Conservation (phyloP, 1,140 invertebrate genomes). For the Choristoneura fumiferana region DNA sequence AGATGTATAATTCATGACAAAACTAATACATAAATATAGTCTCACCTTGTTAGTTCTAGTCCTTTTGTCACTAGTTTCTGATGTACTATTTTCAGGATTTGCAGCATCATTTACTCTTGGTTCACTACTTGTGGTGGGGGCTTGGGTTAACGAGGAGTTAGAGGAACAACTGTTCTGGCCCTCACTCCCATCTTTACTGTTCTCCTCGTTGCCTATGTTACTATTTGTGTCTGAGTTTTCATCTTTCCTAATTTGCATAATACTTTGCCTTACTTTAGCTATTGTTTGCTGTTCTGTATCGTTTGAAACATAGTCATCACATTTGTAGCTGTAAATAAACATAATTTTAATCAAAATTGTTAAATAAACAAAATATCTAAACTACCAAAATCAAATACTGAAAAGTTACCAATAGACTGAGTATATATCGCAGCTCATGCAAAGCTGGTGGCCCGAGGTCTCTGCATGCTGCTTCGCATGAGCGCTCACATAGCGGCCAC, state of each 20-base stretch:
- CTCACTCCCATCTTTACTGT: constrained; percentile 42
- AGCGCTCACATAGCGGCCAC: constrained; percentile 88
- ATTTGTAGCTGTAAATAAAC: constrained; percentile 83
- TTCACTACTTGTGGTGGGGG: constrained; percentile 36
- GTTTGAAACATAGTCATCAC: constrained; percentile 90
- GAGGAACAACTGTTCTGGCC: constrained; percentile 32
- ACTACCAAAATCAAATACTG: not conserved
- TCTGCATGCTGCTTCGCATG: constrained; percentile 88
- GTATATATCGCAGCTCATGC: constrained; percentile 87
- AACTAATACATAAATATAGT: too few species aligned
- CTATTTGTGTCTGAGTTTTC: constrained; percentile 38
- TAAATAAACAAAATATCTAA: constrained; percentile 6
- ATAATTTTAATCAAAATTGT: constrained; percentile 19
- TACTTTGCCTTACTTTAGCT: constrained; percentile 80
- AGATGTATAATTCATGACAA: too few species aligned
- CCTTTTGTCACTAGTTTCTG: not conserved
- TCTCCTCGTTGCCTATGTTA: constrained; percentile 42
- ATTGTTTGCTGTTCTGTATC: constrained; percentile 82
- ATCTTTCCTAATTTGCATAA: constrained; percentile 72
- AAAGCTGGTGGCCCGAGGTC: constrained; percentile 83
- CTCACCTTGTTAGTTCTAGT: constrained; percentile 11
- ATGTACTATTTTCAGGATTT: constrained; percentile 26
- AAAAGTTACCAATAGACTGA: constrained; percentile 85
- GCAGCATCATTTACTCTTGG: constrained; percentile 36
- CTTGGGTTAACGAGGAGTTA: constrained; percentile 38